These are phyloP conservation scores for Drosophila sulfurigaster DNA, from an alignment of 1,140 invertebrate genomes.

Conservation along the genomic window DNA sequence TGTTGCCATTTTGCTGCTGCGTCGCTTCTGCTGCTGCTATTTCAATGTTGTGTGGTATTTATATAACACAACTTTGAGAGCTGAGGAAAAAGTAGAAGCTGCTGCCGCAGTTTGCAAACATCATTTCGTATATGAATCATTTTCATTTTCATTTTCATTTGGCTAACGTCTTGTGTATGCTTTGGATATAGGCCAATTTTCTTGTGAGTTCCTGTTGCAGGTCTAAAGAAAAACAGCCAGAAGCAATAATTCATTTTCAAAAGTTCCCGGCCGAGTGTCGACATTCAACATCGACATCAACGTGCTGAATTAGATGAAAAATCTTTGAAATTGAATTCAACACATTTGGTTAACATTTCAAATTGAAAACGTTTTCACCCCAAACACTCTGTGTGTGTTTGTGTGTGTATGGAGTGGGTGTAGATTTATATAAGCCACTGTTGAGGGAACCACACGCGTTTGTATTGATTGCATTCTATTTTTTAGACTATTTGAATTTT, in stretches of 20 bases:
- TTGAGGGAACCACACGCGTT: not conserved
- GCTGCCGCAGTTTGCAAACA: conserved; percentile 23
- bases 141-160: conserved; percentile 32
- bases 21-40: conserved; percentile 23
- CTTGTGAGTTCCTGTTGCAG: conserved; percentile 4
- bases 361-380: conserved; percentile 50
- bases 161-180: conserved; percentile 9
- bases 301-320: conserved; percentile 66
- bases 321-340: conserved; percentile 74
- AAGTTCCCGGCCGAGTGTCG: conserved; percentile 30
- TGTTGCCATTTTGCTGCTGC: conserved; percentile 37
- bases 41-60: conserved; percentile 38
- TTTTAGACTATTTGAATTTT: conserved; percentile 57
- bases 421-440: conserved; percentile 40
- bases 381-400: conserved; percentile 1
- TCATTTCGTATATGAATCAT: conserved; percentile 42
- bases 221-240: conserved; percentile 45
- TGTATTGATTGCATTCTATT: conserved; percentile 72
- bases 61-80: conserved; percentile 17
- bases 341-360: conserved; percentile 67
- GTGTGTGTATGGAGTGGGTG: conserved; percentile 16
- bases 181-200: conserved; percentile 23
- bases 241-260: conserved; percentile 76
- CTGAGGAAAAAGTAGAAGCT: conserved; percentile 2
- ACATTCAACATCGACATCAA: conserved; percentile 10